These are phyloP conservation scores for Meganola albula DNA, from an alignment of 2,888 invertebrate genomes.

Conservation along the genomic window DNA sequence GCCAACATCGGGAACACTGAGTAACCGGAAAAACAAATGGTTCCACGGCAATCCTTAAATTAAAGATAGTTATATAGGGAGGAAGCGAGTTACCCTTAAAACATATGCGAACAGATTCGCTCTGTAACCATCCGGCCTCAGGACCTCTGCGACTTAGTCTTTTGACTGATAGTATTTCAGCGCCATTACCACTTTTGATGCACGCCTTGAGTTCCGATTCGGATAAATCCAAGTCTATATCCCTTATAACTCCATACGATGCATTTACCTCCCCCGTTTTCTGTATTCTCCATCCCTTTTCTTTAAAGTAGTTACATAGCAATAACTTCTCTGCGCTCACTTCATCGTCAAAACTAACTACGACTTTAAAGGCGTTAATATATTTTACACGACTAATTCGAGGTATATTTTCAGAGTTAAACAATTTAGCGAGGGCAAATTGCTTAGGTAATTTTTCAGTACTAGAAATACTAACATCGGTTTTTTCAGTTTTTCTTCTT, in stretches of 20 bases:
- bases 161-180: not conserved
- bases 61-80: not conserved
- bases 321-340: not conserved
- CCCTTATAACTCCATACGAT: not conserved
- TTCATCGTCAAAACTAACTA: constrained; percentile 1
- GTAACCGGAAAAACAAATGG: constrained; percentile 4
- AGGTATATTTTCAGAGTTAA: not conserved
- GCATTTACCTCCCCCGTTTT: not conserved
- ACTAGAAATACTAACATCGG: not conserved
- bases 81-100: not conserved
- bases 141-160: not conserved
- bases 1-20: constrained; percentile 3
- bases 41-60: not conserved
- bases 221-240: not conserved
- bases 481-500: constrained; percentile 3
- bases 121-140: not conserved
- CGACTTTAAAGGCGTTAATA: not conserved
- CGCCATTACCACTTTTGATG: not conserved
- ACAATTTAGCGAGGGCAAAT: not conserved
- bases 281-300: not conserved
- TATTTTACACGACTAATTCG: not conserved
- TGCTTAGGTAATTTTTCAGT: constrained; percentile 1
- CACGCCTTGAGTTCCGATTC: not conserved
- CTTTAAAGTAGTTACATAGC: not conserved
- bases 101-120: not conserved